These are phyloP conservation scores for Struthio camelus DNA, from an alignment of 2,113 vertebrate species.

Conservation along the genomic window DNA sequence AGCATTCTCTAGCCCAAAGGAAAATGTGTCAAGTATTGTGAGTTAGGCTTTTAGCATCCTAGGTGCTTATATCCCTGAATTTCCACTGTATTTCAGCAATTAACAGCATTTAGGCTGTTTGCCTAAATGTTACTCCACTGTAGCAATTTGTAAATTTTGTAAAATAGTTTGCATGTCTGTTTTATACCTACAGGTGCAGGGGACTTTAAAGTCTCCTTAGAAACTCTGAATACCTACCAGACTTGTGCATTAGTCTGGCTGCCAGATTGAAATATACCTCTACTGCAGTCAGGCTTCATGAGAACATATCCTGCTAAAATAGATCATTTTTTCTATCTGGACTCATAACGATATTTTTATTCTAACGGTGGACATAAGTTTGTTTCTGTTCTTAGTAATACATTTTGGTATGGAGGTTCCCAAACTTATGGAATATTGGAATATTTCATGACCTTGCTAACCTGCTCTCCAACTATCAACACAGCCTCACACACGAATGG, in stretches of 20 bases:
- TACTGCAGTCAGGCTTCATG: not conserved
- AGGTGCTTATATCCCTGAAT: not conserved
- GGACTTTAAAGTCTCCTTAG: too few relatives aligned
- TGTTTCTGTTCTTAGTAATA: not conserved
- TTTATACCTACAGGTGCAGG: not conserved
- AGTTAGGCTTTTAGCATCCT: not conserved
- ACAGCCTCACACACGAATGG: not conserved
- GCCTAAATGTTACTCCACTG: too few relatives aligned
- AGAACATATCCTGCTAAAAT: not conserved
- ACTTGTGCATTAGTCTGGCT: not conserved
- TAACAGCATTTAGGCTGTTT: too few relatives aligned
- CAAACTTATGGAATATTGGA: not conserved
- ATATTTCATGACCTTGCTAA: not conserved
- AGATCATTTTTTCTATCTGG: not conserved
- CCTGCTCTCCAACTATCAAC: not conserved
- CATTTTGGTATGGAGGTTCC: not conserved
- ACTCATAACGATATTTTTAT: too few relatives aligned
- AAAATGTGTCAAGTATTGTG: not conserved
- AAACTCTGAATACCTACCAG: too few relatives aligned
- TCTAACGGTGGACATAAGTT: too few relatives aligned
- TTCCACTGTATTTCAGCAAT: not conserved
- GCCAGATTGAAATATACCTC: not conserved
- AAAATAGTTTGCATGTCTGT: not conserved
- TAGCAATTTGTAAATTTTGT: not conserved
- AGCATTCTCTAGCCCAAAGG: not conserved